A percentile compares a stretch with the other conserved stretches of the same genome.
These are phyloP conservation scores for Octodonta nipae DNA, from an alignment of 2,888 invertebrate species.

Conservation along the genomic window DNA sequence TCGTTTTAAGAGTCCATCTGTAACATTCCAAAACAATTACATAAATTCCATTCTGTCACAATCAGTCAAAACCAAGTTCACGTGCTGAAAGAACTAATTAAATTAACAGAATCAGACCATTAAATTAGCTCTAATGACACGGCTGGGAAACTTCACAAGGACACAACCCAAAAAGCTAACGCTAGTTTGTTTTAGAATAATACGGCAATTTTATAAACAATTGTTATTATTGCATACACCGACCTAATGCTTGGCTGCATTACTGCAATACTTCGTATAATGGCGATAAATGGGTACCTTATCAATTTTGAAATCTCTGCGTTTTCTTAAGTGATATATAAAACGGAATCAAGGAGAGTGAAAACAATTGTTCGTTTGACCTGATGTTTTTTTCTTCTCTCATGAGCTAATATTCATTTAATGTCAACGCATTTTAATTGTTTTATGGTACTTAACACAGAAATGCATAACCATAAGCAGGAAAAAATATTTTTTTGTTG, in stretches of 20 bases:
- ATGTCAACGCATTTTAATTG: too few species aligned
- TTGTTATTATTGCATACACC: constrained; percentile 14
- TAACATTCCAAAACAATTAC: too few species aligned
- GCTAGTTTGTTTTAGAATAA: constrained; percentile 16
- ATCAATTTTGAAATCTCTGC: constrained; percentile 23
- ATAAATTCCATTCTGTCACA: too few species aligned
- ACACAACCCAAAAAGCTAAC: constrained; percentile 15
- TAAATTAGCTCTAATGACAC: constrained; percentile 4
- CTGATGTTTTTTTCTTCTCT: too few species aligned
- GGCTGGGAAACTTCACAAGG: constrained; percentile 11
- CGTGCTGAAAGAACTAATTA: background rate
- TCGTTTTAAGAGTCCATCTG: too few species aligned
- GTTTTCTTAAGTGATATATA: constrained; percentile 26
- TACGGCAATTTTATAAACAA: constrained; percentile 18
- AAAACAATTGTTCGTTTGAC: constrained; percentile 31
- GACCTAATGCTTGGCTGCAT: constrained; percentile 17
- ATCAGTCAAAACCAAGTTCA: too few species aligned
- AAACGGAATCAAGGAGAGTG: constrained; percentile 34
- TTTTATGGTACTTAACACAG: too few species aligned
- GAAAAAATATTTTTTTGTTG: too few species aligned
- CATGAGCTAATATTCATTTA: too few species aligned
- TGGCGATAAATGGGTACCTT: constrained; percentile 20
- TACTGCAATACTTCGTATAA: constrained; percentile 19
- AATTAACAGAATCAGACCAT: background rate
- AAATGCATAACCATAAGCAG: too few species aligned